Percentiles rank a stretch among this genome's conserved stretches.
Conservation (phyloP, 2,888 invertebrate genomes). For the Nebria brevicollis region DNA sequence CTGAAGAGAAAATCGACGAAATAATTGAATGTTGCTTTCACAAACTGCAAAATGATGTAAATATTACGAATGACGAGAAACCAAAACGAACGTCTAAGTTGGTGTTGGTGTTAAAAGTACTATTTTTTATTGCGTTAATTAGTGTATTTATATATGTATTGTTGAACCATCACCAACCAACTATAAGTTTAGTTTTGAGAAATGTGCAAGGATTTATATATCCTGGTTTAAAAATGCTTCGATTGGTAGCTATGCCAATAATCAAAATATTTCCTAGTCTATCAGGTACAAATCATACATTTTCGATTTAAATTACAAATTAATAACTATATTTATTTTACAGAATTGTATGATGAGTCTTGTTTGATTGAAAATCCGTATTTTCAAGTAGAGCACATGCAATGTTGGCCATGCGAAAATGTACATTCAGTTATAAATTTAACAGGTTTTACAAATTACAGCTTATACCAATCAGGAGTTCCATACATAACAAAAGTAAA, state of each 20-base stretch:
- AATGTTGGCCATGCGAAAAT: slow-evolving; percentile 84
- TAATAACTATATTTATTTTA: slow-evolving; percentile 48
- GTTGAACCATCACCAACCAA: slow-evolving; percentile 69
- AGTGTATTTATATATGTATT: slow-evolving; percentile 62
- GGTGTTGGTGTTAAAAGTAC: slow-evolving; percentile 49
- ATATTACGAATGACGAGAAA: slow-evolving; percentile 19
- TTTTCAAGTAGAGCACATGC: slow-evolving; percentile 82
- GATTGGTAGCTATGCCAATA: slow-evolving; percentile 80
- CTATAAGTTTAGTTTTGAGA: slow-evolving; percentile 74
- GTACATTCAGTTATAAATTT: slow-evolving; percentile 76
- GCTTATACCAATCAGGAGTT: slow-evolving; percentile 66
- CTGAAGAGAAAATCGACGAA: slow-evolving; percentile 71
- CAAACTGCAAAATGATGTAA: slow-evolving; percentile 58
- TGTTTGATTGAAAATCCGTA: slow-evolving; percentile 86
- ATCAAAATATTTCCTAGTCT: slow-evolving; percentile 78
- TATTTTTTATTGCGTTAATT: slow-evolving; percentile 55
- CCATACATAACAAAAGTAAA: slow-evolving; percentile 68
- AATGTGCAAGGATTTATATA: slow-evolving; percentile 84
- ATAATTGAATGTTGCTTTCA: slow-evolving; percentile 69
- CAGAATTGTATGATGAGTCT: slow-evolving; percentile 84
- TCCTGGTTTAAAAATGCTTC: slow-evolving; percentile 78
- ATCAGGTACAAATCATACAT: slow-evolving; percentile 67
- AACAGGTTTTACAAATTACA: slow-evolving; percentile 67
- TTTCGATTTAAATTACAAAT: not conserved
- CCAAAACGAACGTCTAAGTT: slow-evolving; percentile 29